Base-by-base conservation (phyloP, 2,888 invertebrate species). In the Pyrochroa serraticornis region DNA sequence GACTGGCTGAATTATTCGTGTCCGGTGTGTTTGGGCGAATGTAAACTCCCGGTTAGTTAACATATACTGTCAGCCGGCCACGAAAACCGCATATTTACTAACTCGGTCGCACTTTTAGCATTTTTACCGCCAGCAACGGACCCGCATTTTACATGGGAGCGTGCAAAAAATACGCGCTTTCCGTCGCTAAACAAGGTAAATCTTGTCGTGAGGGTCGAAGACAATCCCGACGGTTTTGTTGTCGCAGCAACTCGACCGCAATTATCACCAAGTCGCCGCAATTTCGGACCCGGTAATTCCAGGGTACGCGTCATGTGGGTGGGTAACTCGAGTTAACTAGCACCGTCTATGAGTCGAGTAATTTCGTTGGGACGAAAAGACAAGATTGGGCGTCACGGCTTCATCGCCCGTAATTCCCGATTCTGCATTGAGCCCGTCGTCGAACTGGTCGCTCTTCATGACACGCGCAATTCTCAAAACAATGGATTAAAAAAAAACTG, bases 11-110 rank as follows among this genome's bases (percentile, higher is more conserved):
- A 77, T 78, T 77, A 79, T 79, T 77, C 76, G 76, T 77, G 75
- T 77, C 75, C 71, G 69, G 70, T 74, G 72, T 75, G 77, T 58
- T 75, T 73, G 72, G 69, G 66, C 69, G 74, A 76, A 76, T 77
- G 77, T 77, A 74, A 76, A 76, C 76, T 72, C 73, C 71, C 68
- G 70, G 70, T 71, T 75, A 75, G 74, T 76, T 77, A 77, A 78
- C 75, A 77, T 77, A 76, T 74, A 69, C 73, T 77, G 78, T 77
- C 78, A 75, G 60, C 68, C 70, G 72, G 69, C 66, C 67, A 72
- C 68, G 67, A 68, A 71, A 71, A 65, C 66, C 73, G 74, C 74
- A 77, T 77, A 77, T 77, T 77, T 77, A 77, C 76, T 75, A 75
- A 77, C 74, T 72, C 63, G 66, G 60, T 70, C 58, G 69, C 70